phyloP scores from a whole-genome alignment of 2,113 vertebrate genomes.

The Zapus hudsonius region DNA sequence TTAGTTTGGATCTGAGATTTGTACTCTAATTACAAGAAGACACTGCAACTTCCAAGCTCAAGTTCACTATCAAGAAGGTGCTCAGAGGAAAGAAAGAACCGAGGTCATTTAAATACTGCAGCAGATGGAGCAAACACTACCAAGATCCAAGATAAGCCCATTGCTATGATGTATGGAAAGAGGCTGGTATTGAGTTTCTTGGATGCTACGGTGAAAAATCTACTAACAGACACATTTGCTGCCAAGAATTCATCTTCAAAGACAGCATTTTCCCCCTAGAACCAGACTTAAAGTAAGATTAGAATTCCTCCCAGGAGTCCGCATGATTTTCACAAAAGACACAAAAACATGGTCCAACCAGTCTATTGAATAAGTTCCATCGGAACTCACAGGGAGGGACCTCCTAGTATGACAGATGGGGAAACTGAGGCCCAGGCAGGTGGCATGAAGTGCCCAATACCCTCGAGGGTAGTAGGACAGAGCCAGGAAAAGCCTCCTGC shows the following conservation, averaged over 20 bases:
- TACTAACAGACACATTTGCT: background rate
- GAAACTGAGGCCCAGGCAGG: background rate
- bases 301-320: background rate
- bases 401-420: background rate
- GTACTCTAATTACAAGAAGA: background rate
- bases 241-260: background rate
- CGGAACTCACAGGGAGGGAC: background rate
- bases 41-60: background rate
- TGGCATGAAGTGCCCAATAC: background rate
- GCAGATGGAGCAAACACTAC: background rate
- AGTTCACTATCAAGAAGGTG: background rate
- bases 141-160: background rate
- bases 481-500: background rate
- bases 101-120: background rate
- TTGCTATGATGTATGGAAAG: too few species aligned
- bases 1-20: background rate
- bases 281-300: background rate
- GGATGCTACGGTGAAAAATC: background rate
- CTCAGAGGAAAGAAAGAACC: background rate
- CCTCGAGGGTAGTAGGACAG: background rate
- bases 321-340: background rate
- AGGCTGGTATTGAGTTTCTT: background rate
- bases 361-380: too few species aligned
- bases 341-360: background rate
- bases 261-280: conserved; percentile 2